Evolutionary conservation across 2,888 invertebrate species (phyloP), one percentile per base, ranked within the genome.

Genomic region (Xiphydria camelus): DNA sequence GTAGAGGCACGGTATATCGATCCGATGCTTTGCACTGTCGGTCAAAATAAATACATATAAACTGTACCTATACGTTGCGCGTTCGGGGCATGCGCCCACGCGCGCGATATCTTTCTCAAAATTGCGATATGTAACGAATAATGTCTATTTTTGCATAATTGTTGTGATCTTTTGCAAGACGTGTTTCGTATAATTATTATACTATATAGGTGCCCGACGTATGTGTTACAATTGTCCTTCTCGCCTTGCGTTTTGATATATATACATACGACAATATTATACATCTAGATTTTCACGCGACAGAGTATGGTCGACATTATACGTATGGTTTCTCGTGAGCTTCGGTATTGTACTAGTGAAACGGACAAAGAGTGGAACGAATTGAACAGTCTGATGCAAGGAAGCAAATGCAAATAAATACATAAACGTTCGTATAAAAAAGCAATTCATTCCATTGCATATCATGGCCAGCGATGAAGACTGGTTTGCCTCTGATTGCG

Each of bases 71-170:
- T 23, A 7, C 6, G 23, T 23, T 23, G 23, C 23, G 23, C 7
- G 23, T 6, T 7, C 23, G 23, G 6, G 7, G 23, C 23, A 23
- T 7, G n/a, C 7, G 6, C 23, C 23, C 34, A 19, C 17, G 5
- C 10, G 15, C 4, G 19, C 15, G 34, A 10, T 22, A 40, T 21
- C 15, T 26, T 37, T 26, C 22, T 21, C 18, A 37, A 35, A 18
- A 40, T 23, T 26, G 19, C 38, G 22, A 37, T 34, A 17, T 20
- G 22, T 34, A 25, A 26, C 20, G 49, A 45, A 47, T 59, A 73
- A 76, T 67, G 60, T 76, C 70, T 75, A 77, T 76, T 76, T 78
- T 79, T 80, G 77, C 78, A 77, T 80, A 62, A 78, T 73, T 71
- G 78, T 80, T 78, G 78, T 78, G 75, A 77, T 78, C 74, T 58